These are phyloP conservation scores for Alcedo quadribrachys DNA, from an alignment of 2,797 vertebrate species.

Conservation along the genomic window DNA sequence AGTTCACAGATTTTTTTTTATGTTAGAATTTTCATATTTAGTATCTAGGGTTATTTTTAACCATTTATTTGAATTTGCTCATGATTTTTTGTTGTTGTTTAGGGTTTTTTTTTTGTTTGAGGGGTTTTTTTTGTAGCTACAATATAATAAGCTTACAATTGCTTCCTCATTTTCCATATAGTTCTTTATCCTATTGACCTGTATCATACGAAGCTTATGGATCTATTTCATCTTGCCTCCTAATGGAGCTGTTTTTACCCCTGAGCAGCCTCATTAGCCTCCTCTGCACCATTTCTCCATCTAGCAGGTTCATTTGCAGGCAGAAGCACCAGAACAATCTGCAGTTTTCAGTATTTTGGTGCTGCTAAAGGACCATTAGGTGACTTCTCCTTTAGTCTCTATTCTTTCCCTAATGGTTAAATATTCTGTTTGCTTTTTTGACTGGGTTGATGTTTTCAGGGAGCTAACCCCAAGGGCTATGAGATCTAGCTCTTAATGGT, in stretches of 20 bases:
- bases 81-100: fast-evolving
- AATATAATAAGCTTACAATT: not conserved
- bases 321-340: not conserved
- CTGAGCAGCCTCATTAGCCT: not conserved
- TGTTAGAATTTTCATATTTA: not conserved
- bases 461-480: not conserved
- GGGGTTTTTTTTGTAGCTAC: not conserved
- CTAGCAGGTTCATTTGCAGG: not conserved
- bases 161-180: not conserved
- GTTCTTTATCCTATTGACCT: not conserved
- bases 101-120: too few species aligned
- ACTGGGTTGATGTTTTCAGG: not conserved
- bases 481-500: not conserved
- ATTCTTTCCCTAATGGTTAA: not conserved
- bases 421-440: not conserved
- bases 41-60: not conserved
- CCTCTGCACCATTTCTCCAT: not conserved
- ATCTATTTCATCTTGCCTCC: not conserved
- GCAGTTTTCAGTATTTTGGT: not conserved
- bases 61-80: not conserved
- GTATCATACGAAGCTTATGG: not conserved
- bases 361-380: not conserved
- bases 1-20: not conserved
- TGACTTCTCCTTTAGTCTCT: not conserved
- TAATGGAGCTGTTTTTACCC: not conserved